phyloP scores from a whole-genome alignment of 2,888 invertebrate genomes.

The Sepiola atlantica region DNA sequence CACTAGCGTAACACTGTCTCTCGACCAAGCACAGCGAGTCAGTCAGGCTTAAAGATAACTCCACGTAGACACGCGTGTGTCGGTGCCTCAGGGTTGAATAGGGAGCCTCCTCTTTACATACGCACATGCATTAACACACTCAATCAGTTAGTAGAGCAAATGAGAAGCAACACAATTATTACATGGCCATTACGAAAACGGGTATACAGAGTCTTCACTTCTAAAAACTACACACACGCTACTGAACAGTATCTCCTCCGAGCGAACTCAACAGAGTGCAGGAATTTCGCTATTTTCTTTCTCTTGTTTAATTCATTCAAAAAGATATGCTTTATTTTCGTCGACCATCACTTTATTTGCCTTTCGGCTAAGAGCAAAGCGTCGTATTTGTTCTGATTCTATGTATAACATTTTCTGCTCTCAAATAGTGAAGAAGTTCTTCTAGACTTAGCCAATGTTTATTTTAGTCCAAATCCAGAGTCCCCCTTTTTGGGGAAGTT shows the following conservation, averaged over 20 bases:
- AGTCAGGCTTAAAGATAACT: conserved; percentile 32
- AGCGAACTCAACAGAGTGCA: not conserved
- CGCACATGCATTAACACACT: not conserved
- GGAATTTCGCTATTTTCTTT: too few relatives aligned
- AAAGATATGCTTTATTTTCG: too few relatives aligned
- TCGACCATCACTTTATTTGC: too few relatives aligned
- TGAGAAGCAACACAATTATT: not conserved
- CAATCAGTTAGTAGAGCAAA: not conserved
- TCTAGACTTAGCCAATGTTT: too few relatives aligned
- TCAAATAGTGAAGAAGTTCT: too few relatives aligned
- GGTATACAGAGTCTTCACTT: not conserved
- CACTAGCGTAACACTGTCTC: not conserved
- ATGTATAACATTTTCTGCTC: too few relatives aligned
- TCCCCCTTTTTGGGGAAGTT: too few relatives aligned
- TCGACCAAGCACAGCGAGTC: not conserved
- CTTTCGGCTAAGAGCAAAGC: too few relatives aligned
- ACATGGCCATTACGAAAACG: not conserved
- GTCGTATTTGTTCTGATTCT: too few relatives aligned
- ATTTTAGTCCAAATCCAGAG: too few relatives aligned
- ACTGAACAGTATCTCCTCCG: not conserved
- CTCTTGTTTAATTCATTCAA: too few relatives aligned
- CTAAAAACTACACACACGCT: not conserved
- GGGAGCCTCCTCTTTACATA: not conserved
- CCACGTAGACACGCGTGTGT: not conserved
- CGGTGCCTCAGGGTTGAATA: not conserved